These are phyloP conservation scores for Hemichromis elongatus DNA, from an alignment of 2,113 vertebrate species.

Conservation along the genomic window DNA sequence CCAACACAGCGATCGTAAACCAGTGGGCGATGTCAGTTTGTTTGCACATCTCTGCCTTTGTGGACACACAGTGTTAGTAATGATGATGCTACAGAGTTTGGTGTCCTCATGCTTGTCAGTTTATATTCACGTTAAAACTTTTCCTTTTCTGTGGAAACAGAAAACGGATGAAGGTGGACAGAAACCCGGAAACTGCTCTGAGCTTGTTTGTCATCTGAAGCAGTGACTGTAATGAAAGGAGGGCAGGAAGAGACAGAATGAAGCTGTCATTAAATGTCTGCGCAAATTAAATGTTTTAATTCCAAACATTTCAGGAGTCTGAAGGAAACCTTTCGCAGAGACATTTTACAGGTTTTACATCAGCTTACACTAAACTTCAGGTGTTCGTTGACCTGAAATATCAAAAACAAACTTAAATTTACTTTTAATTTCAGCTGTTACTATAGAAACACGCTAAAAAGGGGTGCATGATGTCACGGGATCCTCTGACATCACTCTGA, in stretches of 20 bases:
- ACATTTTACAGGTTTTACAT: accelerated
- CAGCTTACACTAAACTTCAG: not conserved
- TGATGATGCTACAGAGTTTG: not conserved
- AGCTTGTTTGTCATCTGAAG: not conserved
- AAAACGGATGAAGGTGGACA: not conserved
- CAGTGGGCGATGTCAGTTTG: not conserved
- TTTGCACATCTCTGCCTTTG: not conserved
- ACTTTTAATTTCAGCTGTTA: accelerated
- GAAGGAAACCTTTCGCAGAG: not conserved
- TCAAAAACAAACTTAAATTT: not conserved
- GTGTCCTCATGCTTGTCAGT: not conserved
- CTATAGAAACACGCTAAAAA: not conserved
- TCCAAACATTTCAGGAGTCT: not conserved
- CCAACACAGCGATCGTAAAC: not conserved
- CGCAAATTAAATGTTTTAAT: not conserved
- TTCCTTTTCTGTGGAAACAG: not conserved
- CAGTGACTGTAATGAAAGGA: not conserved
- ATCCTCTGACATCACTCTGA: not conserved
- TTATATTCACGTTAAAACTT: not conserved
- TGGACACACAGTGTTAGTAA: not conserved
- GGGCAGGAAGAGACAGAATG: not conserved
- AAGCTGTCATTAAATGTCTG: not conserved
- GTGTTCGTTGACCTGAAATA: not conserved
- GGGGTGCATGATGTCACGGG: not conserved
- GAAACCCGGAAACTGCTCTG: not conserved